Conservation (phyloP, 1,140 invertebrate genomes). For the Euborellia annulipes region DNA sequence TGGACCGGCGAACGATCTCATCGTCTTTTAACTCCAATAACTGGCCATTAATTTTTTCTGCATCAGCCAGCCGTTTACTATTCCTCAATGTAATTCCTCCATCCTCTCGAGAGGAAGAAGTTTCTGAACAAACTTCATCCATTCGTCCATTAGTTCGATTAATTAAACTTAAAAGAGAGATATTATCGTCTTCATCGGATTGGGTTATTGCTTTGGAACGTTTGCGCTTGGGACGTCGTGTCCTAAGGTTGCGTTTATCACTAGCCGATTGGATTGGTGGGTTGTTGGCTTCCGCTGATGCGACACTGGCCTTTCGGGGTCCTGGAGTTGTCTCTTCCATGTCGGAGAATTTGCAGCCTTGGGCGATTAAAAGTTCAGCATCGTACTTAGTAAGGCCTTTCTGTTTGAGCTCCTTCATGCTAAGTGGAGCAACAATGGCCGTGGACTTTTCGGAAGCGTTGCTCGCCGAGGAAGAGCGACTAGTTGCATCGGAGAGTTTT, state of each 20-base stretch:
- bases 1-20: conserved; percentile 8
- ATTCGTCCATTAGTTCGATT: neutral
- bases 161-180: neutral
- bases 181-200: neutral
- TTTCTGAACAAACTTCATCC: no score
- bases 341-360: conserved; percentile 63
- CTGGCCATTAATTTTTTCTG: conserved; percentile 1
- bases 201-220: no score
- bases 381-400: conserved; percentile 82
- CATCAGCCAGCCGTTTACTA: conserved; percentile 26
- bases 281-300: no score
- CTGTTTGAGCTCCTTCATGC: conserved; percentile 64
- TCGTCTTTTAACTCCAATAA: conserved; percentile 10
- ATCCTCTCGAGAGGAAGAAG: no score
- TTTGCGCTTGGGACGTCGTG: no score
- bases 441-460: neutral
- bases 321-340: conserved; percentile 25
- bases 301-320: no score
- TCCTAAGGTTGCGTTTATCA: no score
- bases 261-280: no score
- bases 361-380: conserved; percentile 73
- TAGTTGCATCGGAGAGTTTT: neutral
- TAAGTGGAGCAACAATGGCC: conserved; percentile 40
- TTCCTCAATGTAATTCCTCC: conserved; percentile 40
- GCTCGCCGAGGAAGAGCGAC: conserved; percentile 1